Conservation (phyloP, 2,113 vertebrate genomes). For the Vulpes lagopus region DNA sequence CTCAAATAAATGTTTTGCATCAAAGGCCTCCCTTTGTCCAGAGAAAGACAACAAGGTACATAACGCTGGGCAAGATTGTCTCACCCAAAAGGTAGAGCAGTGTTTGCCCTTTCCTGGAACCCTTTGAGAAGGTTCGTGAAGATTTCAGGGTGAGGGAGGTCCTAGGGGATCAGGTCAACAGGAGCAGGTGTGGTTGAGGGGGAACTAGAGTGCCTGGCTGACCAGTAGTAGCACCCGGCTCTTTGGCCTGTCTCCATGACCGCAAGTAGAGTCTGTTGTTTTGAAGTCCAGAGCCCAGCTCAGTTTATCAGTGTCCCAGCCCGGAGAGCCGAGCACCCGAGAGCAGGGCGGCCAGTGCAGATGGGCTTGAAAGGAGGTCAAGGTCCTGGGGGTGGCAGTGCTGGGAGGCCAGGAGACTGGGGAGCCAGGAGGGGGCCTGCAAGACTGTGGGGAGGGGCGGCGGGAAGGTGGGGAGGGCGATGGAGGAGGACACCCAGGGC, state of each 20-base stretch:
- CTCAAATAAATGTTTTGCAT: background rate
- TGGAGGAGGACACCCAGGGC: background rate
- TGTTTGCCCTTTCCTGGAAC: background rate
- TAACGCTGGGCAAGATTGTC: background rate
- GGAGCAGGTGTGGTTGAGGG: background rate
- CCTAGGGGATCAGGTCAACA: background rate
- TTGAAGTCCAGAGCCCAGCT: background rate
- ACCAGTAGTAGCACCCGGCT: background rate
- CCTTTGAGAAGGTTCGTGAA: background rate
- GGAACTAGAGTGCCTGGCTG: background rate
- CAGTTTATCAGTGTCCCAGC: background rate
- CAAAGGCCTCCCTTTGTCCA: background rate
- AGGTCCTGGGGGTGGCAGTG: background rate
- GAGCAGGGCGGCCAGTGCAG: background rate
- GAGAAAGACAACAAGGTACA: background rate
- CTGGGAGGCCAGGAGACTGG: background rate
- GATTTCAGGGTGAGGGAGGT: background rate
- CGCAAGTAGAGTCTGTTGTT: background rate
- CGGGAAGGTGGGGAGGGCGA: too few relatives aligned
- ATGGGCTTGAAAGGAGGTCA: background rate
- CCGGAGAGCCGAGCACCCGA: background rate
- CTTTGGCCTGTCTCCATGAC: background rate
- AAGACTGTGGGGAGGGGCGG: background rate
- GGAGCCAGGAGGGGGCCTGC: background rate
- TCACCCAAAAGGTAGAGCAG: background rate